Percentiles rank a stretch among this genome's conserved stretches.
Conservation (phyloP, 2,113 vertebrate species). For the Orthonyx spaldingii region DNA sequence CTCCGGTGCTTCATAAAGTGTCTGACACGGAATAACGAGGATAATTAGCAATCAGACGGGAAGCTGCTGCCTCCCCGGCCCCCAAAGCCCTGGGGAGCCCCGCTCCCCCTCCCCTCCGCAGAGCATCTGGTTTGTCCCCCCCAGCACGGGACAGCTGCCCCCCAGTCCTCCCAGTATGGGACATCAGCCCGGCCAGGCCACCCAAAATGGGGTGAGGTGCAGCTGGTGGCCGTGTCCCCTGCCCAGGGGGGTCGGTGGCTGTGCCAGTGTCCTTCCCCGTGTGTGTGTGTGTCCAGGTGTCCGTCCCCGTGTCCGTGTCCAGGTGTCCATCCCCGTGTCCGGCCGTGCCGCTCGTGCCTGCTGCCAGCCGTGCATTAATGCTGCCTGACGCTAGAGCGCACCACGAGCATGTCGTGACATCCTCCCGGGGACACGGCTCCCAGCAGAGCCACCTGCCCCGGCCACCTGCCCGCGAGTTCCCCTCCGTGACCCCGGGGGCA, state of each 20-base stretch:
- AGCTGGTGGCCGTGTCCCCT: neutral
- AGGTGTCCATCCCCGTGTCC: neutral
- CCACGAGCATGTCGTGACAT: neutral
- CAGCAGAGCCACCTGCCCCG: neutral
- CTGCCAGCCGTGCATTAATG: neutral
- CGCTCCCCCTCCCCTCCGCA: neutral
- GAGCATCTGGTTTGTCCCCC: neutral
- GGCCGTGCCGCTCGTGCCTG: neutral
- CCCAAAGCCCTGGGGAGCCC: neutral
- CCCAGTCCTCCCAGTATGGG: fast-evolving
- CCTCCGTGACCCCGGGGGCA: neutral
- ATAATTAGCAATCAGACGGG: conserved; percentile 60
- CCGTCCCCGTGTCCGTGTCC: neutral
- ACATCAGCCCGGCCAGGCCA: neutral
- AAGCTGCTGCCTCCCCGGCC: conserved; percentile 20
- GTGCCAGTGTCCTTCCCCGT: neutral
- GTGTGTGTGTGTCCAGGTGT: neutral
- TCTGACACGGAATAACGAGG: conserved; percentile 48
- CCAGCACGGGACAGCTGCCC: neutral
- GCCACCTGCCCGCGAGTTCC: neutral
- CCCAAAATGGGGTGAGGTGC: neutral
- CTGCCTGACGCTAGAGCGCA: conserved; percentile 50
- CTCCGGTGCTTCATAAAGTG: conserved; percentile 37
- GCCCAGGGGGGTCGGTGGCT: neutral
- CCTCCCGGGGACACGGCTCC: neutral